Base-by-base conservation (phyloP, 2,797 vertebrate genomes). In the Strix occidentalis region DNA sequence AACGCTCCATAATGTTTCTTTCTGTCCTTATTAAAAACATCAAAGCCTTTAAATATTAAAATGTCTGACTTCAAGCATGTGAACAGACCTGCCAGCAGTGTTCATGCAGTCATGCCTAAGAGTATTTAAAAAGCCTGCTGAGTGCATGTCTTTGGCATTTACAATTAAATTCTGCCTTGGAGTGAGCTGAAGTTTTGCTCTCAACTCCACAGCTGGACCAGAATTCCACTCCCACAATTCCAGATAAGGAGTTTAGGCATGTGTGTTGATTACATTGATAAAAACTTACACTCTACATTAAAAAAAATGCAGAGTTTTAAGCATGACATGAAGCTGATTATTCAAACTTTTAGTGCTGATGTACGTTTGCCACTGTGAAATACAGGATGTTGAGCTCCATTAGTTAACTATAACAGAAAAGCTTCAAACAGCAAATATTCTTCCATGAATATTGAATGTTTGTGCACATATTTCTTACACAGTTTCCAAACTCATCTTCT, bases 91-190 rank as follows among this genome's bases (percentile, higher is more conserved):
- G 45, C 20, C n/a, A 84, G 35, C 35, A 75, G 11, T 56, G 28
- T 76, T 75, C 53, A 51, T 0, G 0, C 1, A 2, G 18, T 71
- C n/a, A 46, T 33, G 31, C 15, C 45, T 53, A 58, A 46, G 26
- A 26, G 9, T 26, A 75, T 63, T 66, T 75, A 16, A 79, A 84
- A 70, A 63, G 39, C 37, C n/a, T 75, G 13, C 29, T 33, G 16
- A 46, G 15, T 50, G 35, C 3, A 14, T 2, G 8, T 37, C 71
- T 82, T 82, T 24, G 26, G 45, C 39, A 61, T 43, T 82, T 79
- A 68, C 11, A 17, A 43, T 48, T 75, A 61, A 69, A 72, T 82
- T 79, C 46, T 50, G 18, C 51, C 37, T 80, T 53, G 33, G 33
- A 92, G 50, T 31, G 37, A 86, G 57, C 31, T 29, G 6, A 83